Evolutionary conservation across 2,113 vertebrate genomes (phyloP), one percentile per base, ranked within the genome.

Genomic region (Myiopsitta monachus): DNA sequence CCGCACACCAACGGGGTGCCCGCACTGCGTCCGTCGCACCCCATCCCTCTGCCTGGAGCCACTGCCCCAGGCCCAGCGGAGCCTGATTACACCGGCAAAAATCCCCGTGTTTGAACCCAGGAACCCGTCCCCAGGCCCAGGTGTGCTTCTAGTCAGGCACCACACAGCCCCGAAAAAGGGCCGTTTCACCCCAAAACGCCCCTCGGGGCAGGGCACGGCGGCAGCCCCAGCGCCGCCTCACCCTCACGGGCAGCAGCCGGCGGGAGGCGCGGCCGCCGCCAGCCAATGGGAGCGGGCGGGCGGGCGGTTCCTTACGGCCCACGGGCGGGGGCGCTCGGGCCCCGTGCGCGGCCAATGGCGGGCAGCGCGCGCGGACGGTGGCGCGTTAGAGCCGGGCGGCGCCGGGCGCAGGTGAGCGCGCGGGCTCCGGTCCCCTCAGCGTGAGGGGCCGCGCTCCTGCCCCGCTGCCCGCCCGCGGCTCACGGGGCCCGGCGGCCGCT

Each of bases 81-180:
- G 31, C 19, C 31, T 57, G 55, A 31, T 57, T 33, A 23, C 13
- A n/a, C 21, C 21, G 33, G 55, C 46, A 39, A 75, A 57, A 80
- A 26, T 1, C 51, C 26, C 16, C 4, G 5, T 8, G 28, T 49
- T 62, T 70, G 46, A 10, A 59, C 43, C 12, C 39, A 7, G 27
- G 10, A 82, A 4, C 18, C 62, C 11, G 33, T 30, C 54, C 39
- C 24, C 33, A 23, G 55, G 30, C 17, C 11, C 11, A 30, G 4
- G 2, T 2, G 31, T 6, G 14, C 43, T 28, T n/a, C 28, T 7
- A 17, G 7, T 5, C 18, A 57, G 47, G 41, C 49, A 75, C 39
- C 43, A 17, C 7, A 9, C 4, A 6, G 5, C 41, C 33, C 28
- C 1, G 1, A 14, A 77, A n/a, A 44, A 14, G 9, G 7, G 1